phyloP scores from a whole-genome alignment of 2,888 invertebrate genomes.

The Polia nebulosa region DNA sequence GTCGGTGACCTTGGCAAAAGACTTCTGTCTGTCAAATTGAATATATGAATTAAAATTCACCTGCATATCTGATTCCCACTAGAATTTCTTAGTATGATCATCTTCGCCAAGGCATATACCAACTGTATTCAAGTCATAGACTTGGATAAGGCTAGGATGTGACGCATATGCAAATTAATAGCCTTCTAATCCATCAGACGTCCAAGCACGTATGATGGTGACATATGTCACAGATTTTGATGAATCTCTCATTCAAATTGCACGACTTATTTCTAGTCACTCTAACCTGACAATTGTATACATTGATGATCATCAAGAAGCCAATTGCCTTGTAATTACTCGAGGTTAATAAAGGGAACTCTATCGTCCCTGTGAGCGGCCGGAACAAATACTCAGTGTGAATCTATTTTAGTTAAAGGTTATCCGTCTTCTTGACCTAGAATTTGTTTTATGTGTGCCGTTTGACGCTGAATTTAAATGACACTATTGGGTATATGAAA shows the following conservation, averaged over 20 bases:
- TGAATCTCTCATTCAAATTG: constrained; percentile 5
- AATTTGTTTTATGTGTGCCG: constrained; percentile 54
- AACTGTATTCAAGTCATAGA: background rate
- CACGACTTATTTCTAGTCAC: constrained; percentile 3
- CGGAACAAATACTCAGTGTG: constrained; percentile 46
- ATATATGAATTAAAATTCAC: background rate
- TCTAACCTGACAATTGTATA: background rate
- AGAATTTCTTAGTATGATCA: background rate
- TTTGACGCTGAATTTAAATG: constrained; percentile 52
- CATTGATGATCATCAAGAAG: constrained; percentile 21
- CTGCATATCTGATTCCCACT: background rate
- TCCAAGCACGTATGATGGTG: background rate
- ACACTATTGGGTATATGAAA: constrained; percentile 12
- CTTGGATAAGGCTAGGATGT: background rate
- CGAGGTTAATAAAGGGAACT: constrained; percentile 48
- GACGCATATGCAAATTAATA: background rate
- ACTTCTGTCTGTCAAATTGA: background rate
- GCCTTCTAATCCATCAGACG: background rate
- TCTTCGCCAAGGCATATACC: background rate
- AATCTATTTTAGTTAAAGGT: constrained; percentile 63
- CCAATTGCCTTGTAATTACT: constrained; percentile 39
- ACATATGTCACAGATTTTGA: constrained; percentile 14
- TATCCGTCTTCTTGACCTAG: constrained; percentile 62
- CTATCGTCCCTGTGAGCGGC: constrained; percentile 32
- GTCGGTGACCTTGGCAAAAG: too few relatives aligned